Percentiles rank a stretch among this genome's conserved stretches.
Evolutionary conservation across 2,888 invertebrate species (phyloP).

Genomic region (Hydriomena furcata): DNA sequence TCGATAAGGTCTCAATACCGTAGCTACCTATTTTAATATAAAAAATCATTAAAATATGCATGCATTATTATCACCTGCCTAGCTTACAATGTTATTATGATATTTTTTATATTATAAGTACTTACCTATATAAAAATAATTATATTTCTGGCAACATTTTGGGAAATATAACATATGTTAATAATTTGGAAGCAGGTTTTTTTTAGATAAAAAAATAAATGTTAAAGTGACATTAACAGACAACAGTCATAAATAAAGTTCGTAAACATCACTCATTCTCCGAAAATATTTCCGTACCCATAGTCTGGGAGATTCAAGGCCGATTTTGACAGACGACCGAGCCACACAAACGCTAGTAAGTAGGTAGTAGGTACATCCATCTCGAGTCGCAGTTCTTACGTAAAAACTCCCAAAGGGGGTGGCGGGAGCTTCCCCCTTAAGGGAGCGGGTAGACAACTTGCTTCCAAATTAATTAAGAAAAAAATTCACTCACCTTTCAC

Average conservation of each 20-base stretch:
- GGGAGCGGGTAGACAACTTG: constrained; percentile 45
- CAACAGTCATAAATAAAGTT: constrained; percentile 54
- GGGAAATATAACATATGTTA: constrained; percentile 14
- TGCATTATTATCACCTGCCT: constrained; percentile 18
- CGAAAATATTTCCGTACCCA: constrained; percentile 80
- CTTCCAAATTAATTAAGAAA: constrained; percentile 55
- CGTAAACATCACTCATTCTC: constrained; percentile 52
- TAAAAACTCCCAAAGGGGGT: constrained; percentile 56
- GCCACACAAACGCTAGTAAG: constrained; percentile 51
- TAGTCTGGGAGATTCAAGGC: constrained; percentile 76
- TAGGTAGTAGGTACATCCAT: constrained; percentile 53
- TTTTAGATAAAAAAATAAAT: too few relatives aligned
- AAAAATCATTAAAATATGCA: too few relatives aligned
- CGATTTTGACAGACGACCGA: constrained; percentile 69
- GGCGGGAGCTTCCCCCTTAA: constrained; percentile 36
- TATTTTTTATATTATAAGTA: too few relatives aligned
- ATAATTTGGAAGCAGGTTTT: constrained; percentile 27
- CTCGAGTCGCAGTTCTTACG: constrained; percentile 61
- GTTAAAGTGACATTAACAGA: constrained; percentile 41
- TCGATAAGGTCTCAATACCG: constrained; percentile 12
- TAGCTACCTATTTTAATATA: too few relatives aligned
- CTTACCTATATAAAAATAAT: background rate
- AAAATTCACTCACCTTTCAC: constrained; percentile 65
- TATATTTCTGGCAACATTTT: constrained; percentile 38
- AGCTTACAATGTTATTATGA: too few relatives aligned